phyloP scores from a whole-genome alignment of 2,113 vertebrate genomes.

The Poeciliopsis prolifica region DNA sequence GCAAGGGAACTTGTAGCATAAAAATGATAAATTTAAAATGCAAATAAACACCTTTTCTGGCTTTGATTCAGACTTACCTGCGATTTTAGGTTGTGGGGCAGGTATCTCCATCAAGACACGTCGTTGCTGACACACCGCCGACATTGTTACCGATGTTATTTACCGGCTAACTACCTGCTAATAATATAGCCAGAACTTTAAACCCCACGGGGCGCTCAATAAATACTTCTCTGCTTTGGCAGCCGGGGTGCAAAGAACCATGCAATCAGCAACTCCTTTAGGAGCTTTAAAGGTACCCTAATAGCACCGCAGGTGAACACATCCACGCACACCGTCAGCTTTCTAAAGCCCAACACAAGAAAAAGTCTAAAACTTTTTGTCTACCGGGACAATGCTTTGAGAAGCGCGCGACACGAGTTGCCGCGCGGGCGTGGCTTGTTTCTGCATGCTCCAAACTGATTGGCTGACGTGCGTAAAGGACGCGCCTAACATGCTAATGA shows the following conservation, averaged over 20 bases:
- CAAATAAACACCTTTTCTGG: not conserved
- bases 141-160: conserved; percentile 50
- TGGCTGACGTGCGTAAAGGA: conserved; percentile 38
- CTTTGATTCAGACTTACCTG: conserved; percentile 51
- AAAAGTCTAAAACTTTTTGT: conserved; percentile 7
- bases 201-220: conserved; percentile 34
- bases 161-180: conserved; percentile 35
- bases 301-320: not conserved
- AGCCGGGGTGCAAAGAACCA: too few relatives aligned
- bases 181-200: conserved; percentile 54
- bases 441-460: conserved; percentile 34
- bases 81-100: conserved; percentile 76
- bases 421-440: conserved; percentile 64
- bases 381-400: conserved; percentile 9
- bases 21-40: not conserved
- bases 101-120: conserved; percentile 77
- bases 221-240: conserved; percentile 8
- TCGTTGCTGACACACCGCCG: conserved; percentile 61
- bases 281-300: not conserved
- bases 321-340: not conserved
- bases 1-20: conserved; percentile 20
- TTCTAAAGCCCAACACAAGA: too few relatives aligned
- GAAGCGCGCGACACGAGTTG: conserved; percentile 50
- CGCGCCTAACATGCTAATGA: conserved; percentile 58
- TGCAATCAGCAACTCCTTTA: not conserved